Evolutionary conservation across 2,888 invertebrate species (phyloP).

Genomic region (Bursaphelenchus okinawaensis): DNA sequence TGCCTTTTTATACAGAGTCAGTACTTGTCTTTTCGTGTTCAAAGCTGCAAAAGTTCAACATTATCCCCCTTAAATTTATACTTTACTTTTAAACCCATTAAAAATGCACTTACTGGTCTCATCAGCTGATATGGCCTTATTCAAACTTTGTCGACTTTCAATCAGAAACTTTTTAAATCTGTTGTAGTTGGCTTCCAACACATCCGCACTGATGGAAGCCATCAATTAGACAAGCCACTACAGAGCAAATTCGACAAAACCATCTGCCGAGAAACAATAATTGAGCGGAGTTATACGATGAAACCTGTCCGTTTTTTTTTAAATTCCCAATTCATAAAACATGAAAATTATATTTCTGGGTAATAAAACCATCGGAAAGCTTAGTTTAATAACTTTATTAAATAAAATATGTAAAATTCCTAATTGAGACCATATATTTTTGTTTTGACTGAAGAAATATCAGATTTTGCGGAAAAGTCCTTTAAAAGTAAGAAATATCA

Average conservation of each 20-base stretch:
- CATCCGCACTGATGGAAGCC: background rate
- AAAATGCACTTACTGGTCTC: constrained; percentile 1
- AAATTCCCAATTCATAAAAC: too few species aligned
- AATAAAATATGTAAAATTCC: too few species aligned
- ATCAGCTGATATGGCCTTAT: constrained; percentile 5
- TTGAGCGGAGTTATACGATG: background rate
- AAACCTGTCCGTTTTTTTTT: background rate
- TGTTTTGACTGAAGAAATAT: too few species aligned
- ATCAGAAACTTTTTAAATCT: background rate
- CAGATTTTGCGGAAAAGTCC: too few species aligned
- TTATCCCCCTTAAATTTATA: background rate
- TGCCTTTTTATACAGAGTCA: constrained; percentile 1
- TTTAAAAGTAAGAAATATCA: too few species aligned
- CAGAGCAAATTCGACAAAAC: background rate
- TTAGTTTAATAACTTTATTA: too few species aligned
- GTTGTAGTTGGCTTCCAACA: background rate
- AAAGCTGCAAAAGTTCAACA: constrained; percentile 1
- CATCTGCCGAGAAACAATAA: background rate
- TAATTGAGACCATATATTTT: too few species aligned
- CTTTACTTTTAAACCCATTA: background rate
- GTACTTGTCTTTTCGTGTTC: constrained; percentile 5
- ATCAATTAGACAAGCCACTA: too few species aligned
- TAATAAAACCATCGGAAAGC: too few species aligned
- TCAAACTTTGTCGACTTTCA: background rate
- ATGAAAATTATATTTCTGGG: too few species aligned